Evolutionary conservation across 2,113 vertebrate genomes (phyloP), one percentile per base, ranked within the genome.

Genomic region (Cebus imitator): DNA sequence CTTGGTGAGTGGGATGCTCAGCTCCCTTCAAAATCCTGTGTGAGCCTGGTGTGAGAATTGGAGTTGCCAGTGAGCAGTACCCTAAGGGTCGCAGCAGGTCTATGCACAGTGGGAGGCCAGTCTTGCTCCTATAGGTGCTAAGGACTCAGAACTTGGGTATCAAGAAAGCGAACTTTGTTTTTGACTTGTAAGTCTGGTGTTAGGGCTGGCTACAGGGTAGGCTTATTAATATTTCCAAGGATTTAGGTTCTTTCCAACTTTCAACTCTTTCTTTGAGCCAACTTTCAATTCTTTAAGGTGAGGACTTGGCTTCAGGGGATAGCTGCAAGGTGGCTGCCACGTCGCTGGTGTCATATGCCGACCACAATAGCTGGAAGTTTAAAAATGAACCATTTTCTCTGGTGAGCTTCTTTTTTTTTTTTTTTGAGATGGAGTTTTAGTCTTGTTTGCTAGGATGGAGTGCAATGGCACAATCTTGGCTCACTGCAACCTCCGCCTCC

Each of bases 31-130:
- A 9, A 76, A 78, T 30, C 43, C 30, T 76, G 13, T 45, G 13
- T 48, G 75, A n/a, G 50, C 5, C 2, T 55, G 18, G 4, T 35
- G 32, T 52, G 50, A 21, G 78, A n/a, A 18, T 12, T 12, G 12
- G 14, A 37, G 48, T 43, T 68, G 21, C 13, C 43, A 10, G 35
- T 8, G 23, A 30, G 4, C 58, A 14, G n/a, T 30, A 1, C 55
- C 43, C 35, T 25, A 1, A 50, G 70, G 83, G 35, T 40, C 16
- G 0, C 8, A 35, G 52, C 16, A 2, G 20, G 37, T 23, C 35
- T 64, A n/a, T 16, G 2, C 13, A 0, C 12, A n/a, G 45, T 1
- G 1, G 30, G 35, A 73, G 13, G 32, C n/a, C 32, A 14, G 13
- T 43, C 48, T 68, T 40, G 35, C 3, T 25, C 35, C 52, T 25